These are phyloP conservation scores for Eristalinus sepulchralis DNA, from an alignment of 2,888 invertebrate species.

Conservation along the genomic window DNA sequence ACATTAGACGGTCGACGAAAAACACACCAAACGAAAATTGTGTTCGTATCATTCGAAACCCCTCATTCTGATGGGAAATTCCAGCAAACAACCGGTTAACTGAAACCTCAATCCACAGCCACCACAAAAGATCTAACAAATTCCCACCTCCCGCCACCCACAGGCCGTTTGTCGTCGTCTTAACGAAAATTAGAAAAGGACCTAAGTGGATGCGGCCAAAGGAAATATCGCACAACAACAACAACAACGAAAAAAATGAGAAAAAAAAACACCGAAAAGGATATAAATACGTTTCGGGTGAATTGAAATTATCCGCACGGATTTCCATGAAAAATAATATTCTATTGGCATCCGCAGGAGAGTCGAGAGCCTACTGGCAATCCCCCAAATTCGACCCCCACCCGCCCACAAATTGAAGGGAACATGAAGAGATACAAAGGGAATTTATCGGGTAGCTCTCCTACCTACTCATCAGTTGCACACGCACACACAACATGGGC, in stretches of 20 bases:
- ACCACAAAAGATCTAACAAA: slow-evolving; percentile 46
- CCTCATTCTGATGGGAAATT: slow-evolving; percentile 1
- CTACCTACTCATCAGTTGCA: background rate
- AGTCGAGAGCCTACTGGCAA: slow-evolving; percentile 16
- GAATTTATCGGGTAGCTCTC: slow-evolving; percentile 50
- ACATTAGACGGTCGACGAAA: background rate
- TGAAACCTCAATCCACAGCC: slow-evolving; percentile 16
- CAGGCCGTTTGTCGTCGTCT: slow-evolving; percentile 53
- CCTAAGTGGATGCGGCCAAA: slow-evolving; percentile 54
- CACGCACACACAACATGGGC: background rate
- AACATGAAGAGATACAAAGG: slow-evolving; percentile 54
- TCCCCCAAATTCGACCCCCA: background rate
- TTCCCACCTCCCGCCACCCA: slow-evolving; percentile 26
- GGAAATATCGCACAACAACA: slow-evolving; percentile 5
- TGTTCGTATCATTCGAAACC: background rate
- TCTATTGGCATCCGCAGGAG: slow-evolving; percentile 49
- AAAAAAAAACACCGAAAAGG: slow-evolving; percentile 17
- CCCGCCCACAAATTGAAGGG: background rate
- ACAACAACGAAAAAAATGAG: background rate
- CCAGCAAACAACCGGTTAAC: slow-evolving; percentile 35
- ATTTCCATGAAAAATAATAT: slow-evolving; percentile 70
- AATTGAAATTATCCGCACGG: slow-evolving; percentile 70
- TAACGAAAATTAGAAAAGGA: slow-evolving; percentile 60
- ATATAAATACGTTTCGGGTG: slow-evolving; percentile 44
- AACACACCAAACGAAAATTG: background rate